These are phyloP conservation scores for Spinibarbus caldwelli DNA, from an alignment of 2,797 vertebrate genomes.

Conservation along the genomic window DNA sequence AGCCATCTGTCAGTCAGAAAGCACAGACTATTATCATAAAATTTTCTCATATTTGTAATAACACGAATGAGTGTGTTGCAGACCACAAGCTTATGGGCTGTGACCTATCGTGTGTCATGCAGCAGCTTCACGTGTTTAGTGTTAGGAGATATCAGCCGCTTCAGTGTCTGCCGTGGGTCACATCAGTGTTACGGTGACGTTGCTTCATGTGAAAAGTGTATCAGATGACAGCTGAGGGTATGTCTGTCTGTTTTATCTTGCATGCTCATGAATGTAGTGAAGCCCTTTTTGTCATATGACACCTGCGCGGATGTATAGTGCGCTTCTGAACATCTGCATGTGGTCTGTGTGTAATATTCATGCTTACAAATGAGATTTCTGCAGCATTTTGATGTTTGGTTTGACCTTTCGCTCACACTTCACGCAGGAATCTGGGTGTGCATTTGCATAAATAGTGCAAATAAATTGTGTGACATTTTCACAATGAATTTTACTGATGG, in stretches of 20 bases:
- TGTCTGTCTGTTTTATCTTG: not conserved
- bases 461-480: constrained; percentile 39
- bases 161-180: not conserved
- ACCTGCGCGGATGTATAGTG: not conserved
- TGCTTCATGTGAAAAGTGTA: constrained; percentile 4
- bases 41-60: not conserved
- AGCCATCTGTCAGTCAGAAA: not conserved
- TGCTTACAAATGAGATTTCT: constrained; percentile 6
- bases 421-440: not conserved
- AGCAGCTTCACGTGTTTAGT: not conserved
- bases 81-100: not conserved
- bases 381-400: constrained; percentile 11
- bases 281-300: constrained; percentile 1
- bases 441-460: constrained; percentile 25
- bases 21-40: not conserved
- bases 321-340: not conserved
- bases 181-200: constrained; percentile 5
- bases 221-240: not conserved
- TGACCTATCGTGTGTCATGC: not conserved
- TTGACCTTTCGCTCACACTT: constrained; percentile 15
- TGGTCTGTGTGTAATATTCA: not conserved
- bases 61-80: not conserved
- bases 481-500: constrained; percentile 30
- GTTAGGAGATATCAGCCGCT: constrained; percentile 2
- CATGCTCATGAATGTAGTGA: not conserved